Percentiles rank a stretch among this genome's conserved stretches.
Conservation (phyloP, 2,797 vertebrate species). For the Protonibea diacanthus region DNA sequence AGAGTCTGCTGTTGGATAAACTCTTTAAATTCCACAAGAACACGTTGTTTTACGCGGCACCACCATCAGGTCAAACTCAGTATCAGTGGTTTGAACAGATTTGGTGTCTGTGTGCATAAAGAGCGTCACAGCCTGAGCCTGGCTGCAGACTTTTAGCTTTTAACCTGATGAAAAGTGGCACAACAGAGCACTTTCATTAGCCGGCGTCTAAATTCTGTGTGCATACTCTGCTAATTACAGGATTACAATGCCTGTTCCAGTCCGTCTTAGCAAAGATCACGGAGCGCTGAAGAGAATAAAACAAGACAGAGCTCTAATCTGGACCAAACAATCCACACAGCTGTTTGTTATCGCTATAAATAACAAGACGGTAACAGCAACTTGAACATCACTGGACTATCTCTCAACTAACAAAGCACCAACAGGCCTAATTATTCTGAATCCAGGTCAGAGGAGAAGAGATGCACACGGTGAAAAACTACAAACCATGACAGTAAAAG, state of each 20-base stretch:
- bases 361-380: constrained; percentile 45
- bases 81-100: constrained; percentile 4
- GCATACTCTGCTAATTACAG: constrained; percentile 60
- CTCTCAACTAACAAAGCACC: constrained; percentile 25
- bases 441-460: background rate
- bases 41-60: constrained; percentile 11
- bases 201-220: constrained; percentile 56
- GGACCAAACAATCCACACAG: constrained; percentile 38
- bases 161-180: constrained; percentile 56
- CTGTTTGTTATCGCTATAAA: constrained; percentile 51
- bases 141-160: constrained; percentile 42
- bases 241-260: constrained; percentile 55
- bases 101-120: constrained; percentile 36
- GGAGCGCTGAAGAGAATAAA: constrained; percentile 36
- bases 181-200: constrained; percentile 61
- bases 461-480: no score
- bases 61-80: background rate
- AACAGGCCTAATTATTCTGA: constrained; percentile 29
- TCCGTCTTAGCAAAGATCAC: constrained; percentile 45
- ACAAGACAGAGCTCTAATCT: constrained; percentile 37
- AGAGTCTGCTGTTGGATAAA: background rate
- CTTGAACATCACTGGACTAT: constrained; percentile 42
- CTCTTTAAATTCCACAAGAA: background rate
- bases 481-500: no score
- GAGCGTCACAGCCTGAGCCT: constrained; percentile 36